Base-by-base conservation (phyloP, 2,113 vertebrate species). In the Pachypanchax playfairii region DNA sequence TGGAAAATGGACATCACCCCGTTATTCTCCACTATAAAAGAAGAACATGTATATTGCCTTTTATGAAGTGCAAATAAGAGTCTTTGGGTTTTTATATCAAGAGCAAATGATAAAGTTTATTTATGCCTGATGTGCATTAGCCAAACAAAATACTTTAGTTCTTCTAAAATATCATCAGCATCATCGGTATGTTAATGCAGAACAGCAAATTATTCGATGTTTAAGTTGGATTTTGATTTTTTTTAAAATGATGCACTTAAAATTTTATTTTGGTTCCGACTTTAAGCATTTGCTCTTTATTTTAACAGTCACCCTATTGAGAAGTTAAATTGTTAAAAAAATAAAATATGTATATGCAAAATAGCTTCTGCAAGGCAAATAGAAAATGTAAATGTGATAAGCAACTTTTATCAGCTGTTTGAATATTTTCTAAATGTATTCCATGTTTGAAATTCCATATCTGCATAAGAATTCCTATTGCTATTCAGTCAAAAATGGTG, bases 61-160 rank as follows among this genome's bases (percentile, higher is more conserved):
- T 39, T 62, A 48, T 50, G 59, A 29, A 79, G 66, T 86, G 82
- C 62, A 82, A 81, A 52, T 79, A 50, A 75, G 59, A 83, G 78
- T 91, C 80, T 89, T 91, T 91, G 87, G 88, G 79, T 89, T n/a
- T n/a, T n/a, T 73, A 67, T 81, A 63, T 77, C 24, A 29, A 29
- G 28, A 29, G 28, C 4, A 7, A 29, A 29, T 60, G 54, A 42
- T 46, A 28, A 84, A 47, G 18, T 59, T 62, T 55, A 61, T 58
- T 54, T 42, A 38, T 50, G 39, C 48, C 57, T 70, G 69, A 64
- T n/a, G n/a, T n/a, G n/a, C n/a, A n/a, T n/a, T n/a, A n/a, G n/a
- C n/a, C n/a, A n/a, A n/a, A n/a, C n/a, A n/a, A n/a, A n/a, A n/a
- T n/a, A n/a, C n/a, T n/a, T n/a, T 48, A 61, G 13, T 25, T 41